Evolutionary conservation across 2,797 vertebrate genomes (phyloP).

Genomic region (Myripristis jacobus): DNA sequence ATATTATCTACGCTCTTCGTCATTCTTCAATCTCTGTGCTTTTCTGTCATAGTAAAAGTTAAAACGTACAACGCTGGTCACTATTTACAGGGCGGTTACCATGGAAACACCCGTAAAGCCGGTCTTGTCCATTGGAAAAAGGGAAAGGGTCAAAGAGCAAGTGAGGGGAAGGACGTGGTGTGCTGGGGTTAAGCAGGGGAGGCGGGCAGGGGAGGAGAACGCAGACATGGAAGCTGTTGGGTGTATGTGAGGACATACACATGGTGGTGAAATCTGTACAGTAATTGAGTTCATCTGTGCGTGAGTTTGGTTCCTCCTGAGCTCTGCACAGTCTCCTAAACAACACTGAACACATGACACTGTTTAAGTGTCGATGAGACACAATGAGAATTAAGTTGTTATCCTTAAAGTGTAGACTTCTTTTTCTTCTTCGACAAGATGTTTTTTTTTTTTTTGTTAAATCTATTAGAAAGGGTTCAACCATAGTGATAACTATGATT

Average conservation of each 20-base stretch:
- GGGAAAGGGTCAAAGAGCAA: slow-evolving; percentile 29
- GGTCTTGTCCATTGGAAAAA: slow-evolving; percentile 58
- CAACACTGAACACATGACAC: slow-evolving; percentile 34
- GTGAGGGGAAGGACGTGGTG: slow-evolving; percentile 2
- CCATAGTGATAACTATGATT: slow-evolving; percentile 51
- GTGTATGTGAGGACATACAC: slow-evolving; percentile 28
- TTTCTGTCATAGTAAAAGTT: slow-evolving; percentile 55
- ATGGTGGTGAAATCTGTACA: slow-evolving; percentile 60
- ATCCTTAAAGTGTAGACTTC: slow-evolving; percentile 45
- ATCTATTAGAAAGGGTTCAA: slow-evolving; percentile 29
- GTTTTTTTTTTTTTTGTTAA: slow-evolving; percentile 27
- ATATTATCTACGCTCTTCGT: slow-evolving; percentile 39
- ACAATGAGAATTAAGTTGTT: slow-evolving; percentile 30
- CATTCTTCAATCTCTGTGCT: slow-evolving; percentile 54
- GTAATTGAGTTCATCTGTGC: slow-evolving; percentile 57
- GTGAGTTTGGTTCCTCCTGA: slow-evolving; percentile 50
- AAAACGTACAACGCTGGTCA: slow-evolving; percentile 64
- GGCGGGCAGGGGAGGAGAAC: slow-evolving; percentile 34
- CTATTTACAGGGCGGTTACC: slow-evolving; percentile 76
- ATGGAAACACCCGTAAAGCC: slow-evolving; percentile 75
- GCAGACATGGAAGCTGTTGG: slow-evolving; percentile 1
- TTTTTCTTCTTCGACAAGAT: slow-evolving; percentile 8
- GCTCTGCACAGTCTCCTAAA: slow-evolving; percentile 56
- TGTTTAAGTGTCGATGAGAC: slow-evolving; percentile 38
- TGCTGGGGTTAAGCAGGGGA: slow-evolving; percentile 43